Base-by-base conservation (phyloP, 2,888 invertebrate species). In the Cephus rjabovi region DNA sequence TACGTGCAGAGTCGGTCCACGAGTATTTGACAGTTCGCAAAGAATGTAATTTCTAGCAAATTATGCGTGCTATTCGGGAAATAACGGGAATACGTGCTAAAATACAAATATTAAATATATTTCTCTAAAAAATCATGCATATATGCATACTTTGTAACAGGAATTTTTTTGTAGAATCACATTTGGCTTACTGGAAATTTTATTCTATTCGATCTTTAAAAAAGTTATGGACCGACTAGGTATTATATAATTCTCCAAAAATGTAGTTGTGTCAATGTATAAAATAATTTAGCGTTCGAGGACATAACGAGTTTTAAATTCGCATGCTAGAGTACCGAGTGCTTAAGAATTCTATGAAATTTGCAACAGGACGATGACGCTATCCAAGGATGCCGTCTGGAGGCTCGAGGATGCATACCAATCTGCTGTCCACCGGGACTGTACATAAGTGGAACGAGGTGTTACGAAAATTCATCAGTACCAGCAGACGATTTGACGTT, bases 401-500 rank as follows among this genome's bases (percentile, higher is more conserved):
- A 33, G 12, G 71, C 12, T 31, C 31, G 31, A 33, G 33, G 71
- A 12, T 78, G 78, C 75, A 79, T 87, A 23, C 77, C 85, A 37
- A 80, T 87, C 74, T 88, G 88, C 81, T 89, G 88, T 80, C 69
- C 82, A 33, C 79, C 85, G 2, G 87, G 85, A 3, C 35, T 79
- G 15, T 86, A 85, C 79, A 79, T 84, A 23, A 34, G 40, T 1
- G 31, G 40, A n/a, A 69, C 77, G 3, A 74, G n/a, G 12, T 84
- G 84, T 78, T 33, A 77, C 40, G 76, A 81, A 23, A 78, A 81
- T 70, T 37, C 76, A 1, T 37, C 77, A 0, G 12, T 34, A 11
- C 81, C 79, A 11, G 77, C 75, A 3, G 30, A 74, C 3, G 78
- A 83, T 1, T 70, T 84, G 6, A 69, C 69, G 15, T 78, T 85